phyloP scores from a whole-genome alignment of 2,888 invertebrate genomes.

The Hydrotaea diabolus region DNA sequence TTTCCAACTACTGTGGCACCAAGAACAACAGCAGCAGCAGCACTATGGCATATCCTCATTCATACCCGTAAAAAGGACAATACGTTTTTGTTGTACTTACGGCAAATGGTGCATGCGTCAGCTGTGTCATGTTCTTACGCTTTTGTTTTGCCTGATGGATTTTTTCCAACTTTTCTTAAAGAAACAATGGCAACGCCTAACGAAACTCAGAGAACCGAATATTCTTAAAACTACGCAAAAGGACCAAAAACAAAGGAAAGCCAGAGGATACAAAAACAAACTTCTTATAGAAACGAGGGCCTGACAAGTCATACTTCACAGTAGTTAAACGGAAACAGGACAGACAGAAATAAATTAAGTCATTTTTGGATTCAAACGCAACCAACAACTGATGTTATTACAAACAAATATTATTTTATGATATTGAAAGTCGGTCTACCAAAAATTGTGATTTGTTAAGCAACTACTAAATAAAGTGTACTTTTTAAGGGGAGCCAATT shows the following conservation, averaged over 20 bases:
- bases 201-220: background rate
- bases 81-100: background rate
- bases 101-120: slow-evolving; percentile 33
- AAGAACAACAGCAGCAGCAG: background rate
- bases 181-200: slow-evolving; percentile 32
- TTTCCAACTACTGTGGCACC: slow-evolving; percentile 8
- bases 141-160: slow-evolving; percentile 29
- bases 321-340: slow-evolving; percentile 47
- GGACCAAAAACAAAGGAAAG: slow-evolving; percentile 37
- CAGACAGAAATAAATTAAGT: slow-evolving; percentile 40
- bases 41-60: background rate
- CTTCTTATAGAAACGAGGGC: slow-evolving; percentile 2
- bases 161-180: slow-evolving; percentile 40
- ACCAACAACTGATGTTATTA: background rate
- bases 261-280: background rate
- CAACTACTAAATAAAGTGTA: too few species aligned
- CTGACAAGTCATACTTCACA: slow-evolving; percentile 47
- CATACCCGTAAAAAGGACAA: slow-evolving; percentile 19
- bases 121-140: slow-evolving; percentile 19
- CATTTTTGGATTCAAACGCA: background rate
- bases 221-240: slow-evolving; percentile 1
- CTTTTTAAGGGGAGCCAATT: too few species aligned
- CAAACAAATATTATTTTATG: background rate
- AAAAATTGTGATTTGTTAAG: too few species aligned
- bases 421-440: slow-evolving; percentile 20